Evolutionary conservation across 1,140 invertebrate species (phyloP).

Genomic region (Nylanderia fulva): DNA sequence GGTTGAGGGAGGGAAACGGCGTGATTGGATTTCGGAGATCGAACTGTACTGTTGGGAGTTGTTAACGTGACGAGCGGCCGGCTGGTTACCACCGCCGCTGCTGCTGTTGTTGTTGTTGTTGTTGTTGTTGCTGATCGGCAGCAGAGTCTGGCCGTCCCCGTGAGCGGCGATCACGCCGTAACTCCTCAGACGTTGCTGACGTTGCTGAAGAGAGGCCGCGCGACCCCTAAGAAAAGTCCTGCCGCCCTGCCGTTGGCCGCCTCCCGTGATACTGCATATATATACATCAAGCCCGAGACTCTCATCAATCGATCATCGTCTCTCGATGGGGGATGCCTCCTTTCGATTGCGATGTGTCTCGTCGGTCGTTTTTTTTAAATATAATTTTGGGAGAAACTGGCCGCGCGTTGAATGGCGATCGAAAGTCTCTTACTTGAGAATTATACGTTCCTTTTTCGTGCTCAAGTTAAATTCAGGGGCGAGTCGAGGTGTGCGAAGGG

Average conservation of each 20-base stretch:
- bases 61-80: conserved; percentile 61
- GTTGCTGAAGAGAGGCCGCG: conserved; percentile 80
- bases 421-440: background rate
- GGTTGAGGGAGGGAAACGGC: conserved; percentile 80
- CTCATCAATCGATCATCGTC: conserved; percentile 65
- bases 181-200: conserved; percentile 81
- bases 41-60: conserved; percentile 79
- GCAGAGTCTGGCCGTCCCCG: conserved; percentile 83
- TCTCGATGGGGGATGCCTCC: conserved; percentile 3
- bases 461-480: background rate
- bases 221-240: conserved; percentile 75
- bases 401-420: conserved; percentile 7
- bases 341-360: conserved; percentile 34
- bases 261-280: conserved; percentile 70
- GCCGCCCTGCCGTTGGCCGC: conserved; percentile 65
- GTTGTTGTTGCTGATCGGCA: conserved; percentile 76
- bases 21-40: conserved; percentile 78
- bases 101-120: conserved; percentile 67
- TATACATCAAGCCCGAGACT: conserved; percentile 65
- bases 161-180: conserved; percentile 82
- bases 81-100: conserved; percentile 22
- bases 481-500: background rate
- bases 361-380: background rate
- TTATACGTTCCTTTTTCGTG: conserved; percentile 5
- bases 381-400: background rate